Conservation (phyloP, 2,113 vertebrate species). For the Myodes glareolus region DNA sequence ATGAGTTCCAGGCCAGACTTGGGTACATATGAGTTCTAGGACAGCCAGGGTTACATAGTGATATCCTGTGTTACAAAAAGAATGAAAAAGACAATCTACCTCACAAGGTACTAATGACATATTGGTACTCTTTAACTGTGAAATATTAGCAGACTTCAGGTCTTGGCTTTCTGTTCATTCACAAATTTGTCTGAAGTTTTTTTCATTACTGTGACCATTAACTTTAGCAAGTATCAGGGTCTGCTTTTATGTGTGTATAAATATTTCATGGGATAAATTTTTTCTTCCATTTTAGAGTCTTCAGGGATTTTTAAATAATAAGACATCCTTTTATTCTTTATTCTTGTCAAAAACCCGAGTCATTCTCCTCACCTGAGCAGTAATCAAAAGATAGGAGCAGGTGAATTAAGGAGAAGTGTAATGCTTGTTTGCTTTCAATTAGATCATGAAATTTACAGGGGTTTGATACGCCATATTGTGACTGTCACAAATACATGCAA, state of each 20-base stretch:
- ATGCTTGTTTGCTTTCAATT: slow-evolving; percentile 56
- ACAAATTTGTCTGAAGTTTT: slow-evolving; percentile 35
- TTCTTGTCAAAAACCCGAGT: slow-evolving; percentile 56
- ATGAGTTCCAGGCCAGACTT: not conserved
- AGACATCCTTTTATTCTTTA: slow-evolving; percentile 48
- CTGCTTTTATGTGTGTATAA: slow-evolving; percentile 28
- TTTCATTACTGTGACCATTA: slow-evolving; percentile 62
- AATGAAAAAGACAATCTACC: not conserved
- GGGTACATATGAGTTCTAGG: not conserved
- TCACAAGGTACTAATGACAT: not conserved
- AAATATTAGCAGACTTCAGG: not conserved
- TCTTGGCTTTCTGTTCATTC: slow-evolving; percentile 37
- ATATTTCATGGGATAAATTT: slow-evolving; percentile 53
- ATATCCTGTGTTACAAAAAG: not conserved
- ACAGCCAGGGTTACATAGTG: not conserved
- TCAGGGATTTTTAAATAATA: not conserved
- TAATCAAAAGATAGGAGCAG: slow-evolving; percentile 50
- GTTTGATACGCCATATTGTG: slow-evolving; percentile 10
- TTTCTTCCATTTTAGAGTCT: slow-evolving; percentile 40
- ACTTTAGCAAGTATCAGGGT: slow-evolving; percentile 47
- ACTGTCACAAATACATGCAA: slow-evolving; percentile 68
- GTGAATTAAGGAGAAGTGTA: slow-evolving; percentile 28
- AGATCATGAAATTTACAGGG: slow-evolving; percentile 59
- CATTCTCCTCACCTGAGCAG: slow-evolving; percentile 17
- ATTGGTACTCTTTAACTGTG: not conserved